Evolutionary conservation across 2,797 vertebrate species (phyloP).

Genomic region (Sebastes matsubarae): DNA sequence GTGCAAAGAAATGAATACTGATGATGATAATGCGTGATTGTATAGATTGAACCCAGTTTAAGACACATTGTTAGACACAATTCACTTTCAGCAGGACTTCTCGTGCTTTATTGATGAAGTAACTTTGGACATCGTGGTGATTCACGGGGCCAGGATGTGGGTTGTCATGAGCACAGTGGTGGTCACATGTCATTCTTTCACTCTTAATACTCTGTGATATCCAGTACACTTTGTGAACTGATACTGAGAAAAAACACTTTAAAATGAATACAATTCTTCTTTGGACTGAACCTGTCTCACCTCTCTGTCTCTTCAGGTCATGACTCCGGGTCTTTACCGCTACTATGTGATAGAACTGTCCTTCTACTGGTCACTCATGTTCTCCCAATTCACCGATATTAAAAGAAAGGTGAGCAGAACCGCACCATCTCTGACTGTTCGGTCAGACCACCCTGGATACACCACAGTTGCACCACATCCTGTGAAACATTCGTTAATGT

Average conservation of each 20-base stretch:
- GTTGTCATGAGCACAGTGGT: background rate
- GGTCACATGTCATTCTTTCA: background rate
- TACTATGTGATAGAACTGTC: constrained; percentile 93
- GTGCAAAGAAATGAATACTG: too few relatives aligned
- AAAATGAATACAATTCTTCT: background rate
- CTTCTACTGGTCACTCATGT: constrained; percentile 98
- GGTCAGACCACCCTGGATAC: background rate
- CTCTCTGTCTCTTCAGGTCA: constrained; percentile 78
- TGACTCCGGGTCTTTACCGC: constrained; percentile 90
- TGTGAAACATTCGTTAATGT: constrained; percentile 12
- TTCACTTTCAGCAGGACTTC: background rate
- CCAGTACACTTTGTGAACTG: background rate
- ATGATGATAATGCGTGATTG: background rate
- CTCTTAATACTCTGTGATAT: background rate
- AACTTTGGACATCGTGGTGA: background rate
- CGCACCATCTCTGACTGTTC: background rate
- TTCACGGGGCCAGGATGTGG: background rate
- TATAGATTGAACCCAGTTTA: background rate
- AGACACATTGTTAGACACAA: background rate
- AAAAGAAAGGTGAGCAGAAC: constrained; percentile 92
- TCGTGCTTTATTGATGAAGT: background rate
- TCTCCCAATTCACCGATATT: constrained; percentile 98
- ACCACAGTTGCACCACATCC: background rate
- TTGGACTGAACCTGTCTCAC: background rate
- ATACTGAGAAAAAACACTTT: background rate